Conservation (phyloP, 2,797 vertebrate species). For the Enteromius viviparus region DNA sequence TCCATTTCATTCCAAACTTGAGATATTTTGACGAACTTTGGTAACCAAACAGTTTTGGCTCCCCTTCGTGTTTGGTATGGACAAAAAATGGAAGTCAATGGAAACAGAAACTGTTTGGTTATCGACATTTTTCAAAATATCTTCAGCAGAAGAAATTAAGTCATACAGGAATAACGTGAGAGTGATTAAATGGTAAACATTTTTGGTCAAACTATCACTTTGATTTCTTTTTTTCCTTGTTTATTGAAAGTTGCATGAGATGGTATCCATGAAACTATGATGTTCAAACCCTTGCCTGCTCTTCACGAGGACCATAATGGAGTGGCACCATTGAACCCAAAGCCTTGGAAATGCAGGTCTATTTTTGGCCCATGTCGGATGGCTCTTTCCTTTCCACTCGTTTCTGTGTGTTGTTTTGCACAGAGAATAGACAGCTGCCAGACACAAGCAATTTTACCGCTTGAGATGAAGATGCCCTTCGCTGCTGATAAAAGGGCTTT, state of each 20-base stretch:
- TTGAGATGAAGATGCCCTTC: constrained; percentile 41
- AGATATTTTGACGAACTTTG: background rate
- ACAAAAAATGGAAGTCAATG: background rate
- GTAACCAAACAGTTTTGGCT: background rate
- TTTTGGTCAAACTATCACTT: background rate
- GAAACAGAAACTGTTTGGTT: background rate
- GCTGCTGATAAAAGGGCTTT: constrained; percentile 47
- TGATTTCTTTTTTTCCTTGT: background rate
- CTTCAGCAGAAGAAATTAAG: background rate
- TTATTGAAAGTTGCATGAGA: background rate
- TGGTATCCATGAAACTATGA: background rate
- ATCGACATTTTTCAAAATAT: background rate
- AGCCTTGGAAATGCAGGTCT: constrained; percentile 46
- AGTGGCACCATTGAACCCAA: constrained; percentile 28
- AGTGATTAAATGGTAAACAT: background rate
- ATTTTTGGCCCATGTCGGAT: constrained; percentile 37
- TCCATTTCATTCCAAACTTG: background rate
- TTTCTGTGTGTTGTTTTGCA: constrained; percentile 41
- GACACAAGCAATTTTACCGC: constrained; percentile 34
- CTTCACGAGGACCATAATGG: constrained; percentile 1
- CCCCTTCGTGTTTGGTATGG: background rate
- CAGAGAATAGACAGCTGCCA: constrained; percentile 26
- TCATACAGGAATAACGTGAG: background rate
- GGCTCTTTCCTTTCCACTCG: constrained; percentile 9
- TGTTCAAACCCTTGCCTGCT: background rate